Conservation (phyloP, 1,140 invertebrate genomes). For the Pollicipes pollicipes region DNA sequence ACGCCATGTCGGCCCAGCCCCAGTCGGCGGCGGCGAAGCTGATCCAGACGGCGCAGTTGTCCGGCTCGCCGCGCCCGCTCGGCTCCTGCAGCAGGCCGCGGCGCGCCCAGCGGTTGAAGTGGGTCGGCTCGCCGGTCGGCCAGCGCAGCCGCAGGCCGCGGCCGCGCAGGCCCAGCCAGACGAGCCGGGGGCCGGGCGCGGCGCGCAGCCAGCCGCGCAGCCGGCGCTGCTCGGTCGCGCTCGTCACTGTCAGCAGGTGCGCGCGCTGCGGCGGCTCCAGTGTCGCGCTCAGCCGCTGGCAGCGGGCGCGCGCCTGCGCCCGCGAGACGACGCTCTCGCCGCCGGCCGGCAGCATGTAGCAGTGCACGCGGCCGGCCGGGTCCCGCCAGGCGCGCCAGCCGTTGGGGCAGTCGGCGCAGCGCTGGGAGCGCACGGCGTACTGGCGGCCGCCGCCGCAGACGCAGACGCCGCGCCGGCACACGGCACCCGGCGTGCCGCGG, state of each 20-base stretch:
- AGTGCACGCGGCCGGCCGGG: neutral
- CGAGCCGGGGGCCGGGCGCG: neutral
- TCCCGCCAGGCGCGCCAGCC: neutral
- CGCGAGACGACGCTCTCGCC: neutral
- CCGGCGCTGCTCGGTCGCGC: neutral
- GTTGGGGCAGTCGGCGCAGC: neutral
- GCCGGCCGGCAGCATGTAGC: neutral
- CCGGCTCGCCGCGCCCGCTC: neutral
- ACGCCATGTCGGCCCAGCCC: neutral
- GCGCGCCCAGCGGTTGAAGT: neutral
- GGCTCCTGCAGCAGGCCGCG: neutral
- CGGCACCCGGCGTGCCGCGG: neutral
- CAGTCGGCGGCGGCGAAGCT: neutral
- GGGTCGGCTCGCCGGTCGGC: neutral
- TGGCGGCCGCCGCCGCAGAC: neutral
- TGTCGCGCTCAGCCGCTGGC: neutral
- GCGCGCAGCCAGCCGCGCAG: neutral
- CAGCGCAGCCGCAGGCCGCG: neutral
- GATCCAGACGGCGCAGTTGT: neutral
- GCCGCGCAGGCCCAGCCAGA: neutral
- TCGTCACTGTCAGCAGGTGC: neutral
- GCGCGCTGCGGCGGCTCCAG: neutral
- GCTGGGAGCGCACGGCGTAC: neutral
- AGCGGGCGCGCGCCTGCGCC: too few relatives aligned
- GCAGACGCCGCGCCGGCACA: neutral